Percentiles rank a stretch among this genome's conserved stretches.
These are phyloP conservation scores for Chrysomela aeneicollis DNA, from an alignment of 2,888 invertebrate species.

Conservation along the genomic window DNA sequence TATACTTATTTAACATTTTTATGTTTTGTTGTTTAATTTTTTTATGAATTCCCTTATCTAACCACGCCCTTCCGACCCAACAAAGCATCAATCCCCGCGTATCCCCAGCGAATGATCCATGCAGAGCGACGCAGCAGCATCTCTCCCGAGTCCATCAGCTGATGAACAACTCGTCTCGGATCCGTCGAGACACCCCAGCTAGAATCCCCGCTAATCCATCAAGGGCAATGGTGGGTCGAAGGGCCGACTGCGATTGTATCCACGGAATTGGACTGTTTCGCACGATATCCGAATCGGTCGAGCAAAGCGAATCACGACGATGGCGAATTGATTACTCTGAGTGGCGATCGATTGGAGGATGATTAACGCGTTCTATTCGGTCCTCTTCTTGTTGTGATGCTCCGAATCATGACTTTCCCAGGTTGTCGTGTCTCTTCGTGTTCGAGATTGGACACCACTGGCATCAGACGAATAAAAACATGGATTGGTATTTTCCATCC, in stretches of 20 bases:
- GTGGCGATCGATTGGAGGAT: neutral
- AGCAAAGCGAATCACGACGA: neutral
- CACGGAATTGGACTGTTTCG: slow-evolving; percentile 1
- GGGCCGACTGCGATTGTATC: slow-evolving; percentile 29
- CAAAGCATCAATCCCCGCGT: neutral
- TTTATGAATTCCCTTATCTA: too few species aligned
- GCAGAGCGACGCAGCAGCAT: neutral
- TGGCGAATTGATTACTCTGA: neutral
- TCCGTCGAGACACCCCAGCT: slow-evolving; percentile 39
- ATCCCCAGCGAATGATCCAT: neutral
- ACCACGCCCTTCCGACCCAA: too few species aligned
- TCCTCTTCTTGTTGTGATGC: neutral
- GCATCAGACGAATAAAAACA: too few species aligned
- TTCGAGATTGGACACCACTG: too few species aligned
- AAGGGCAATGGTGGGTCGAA: slow-evolving; percentile 48
- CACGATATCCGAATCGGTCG: neutral
- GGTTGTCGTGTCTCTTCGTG: too few species aligned
- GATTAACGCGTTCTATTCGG: neutral
- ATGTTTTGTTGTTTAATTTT: too few species aligned
- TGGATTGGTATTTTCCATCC: too few species aligned
- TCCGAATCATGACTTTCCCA: neutral
- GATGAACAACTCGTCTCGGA: slow-evolving; percentile 46
- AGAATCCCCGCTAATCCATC: slow-evolving; percentile 50
- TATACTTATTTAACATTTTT: too few species aligned
- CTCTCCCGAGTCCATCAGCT: slow-evolving; percentile 48